phyloP scores from a whole-genome alignment of 2,113 vertebrate species.

The Elachura formosa region DNA sequence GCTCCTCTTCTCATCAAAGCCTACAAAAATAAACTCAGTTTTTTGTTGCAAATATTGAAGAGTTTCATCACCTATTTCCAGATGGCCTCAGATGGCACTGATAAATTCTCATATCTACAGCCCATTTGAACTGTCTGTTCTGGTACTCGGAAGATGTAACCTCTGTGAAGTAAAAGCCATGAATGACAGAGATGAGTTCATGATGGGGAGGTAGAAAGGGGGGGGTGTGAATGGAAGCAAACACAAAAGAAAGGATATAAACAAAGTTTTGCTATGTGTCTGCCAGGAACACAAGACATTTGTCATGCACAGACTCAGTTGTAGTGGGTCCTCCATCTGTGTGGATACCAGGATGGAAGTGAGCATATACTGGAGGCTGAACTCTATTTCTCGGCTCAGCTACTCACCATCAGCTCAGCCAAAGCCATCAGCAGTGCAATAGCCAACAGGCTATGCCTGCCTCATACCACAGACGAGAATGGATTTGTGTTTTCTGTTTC shows the following conservation, averaged over 20 bases:
- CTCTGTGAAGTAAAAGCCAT: background rate
- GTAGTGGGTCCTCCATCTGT: background rate
- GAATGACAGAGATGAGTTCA: background rate
- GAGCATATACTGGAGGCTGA: background rate
- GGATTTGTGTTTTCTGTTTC: background rate
- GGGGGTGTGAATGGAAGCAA: background rate
- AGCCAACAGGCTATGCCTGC: background rate
- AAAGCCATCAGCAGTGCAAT: background rate
- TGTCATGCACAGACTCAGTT: background rate
- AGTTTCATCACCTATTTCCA: background rate
- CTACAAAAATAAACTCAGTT: background rate
- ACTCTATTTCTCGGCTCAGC: background rate
- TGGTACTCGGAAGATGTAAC: background rate
- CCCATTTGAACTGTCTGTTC: background rate
- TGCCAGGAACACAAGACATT: background rate
- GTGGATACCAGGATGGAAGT: background rate
- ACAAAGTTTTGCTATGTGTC: background rate
- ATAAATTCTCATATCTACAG: background rate
- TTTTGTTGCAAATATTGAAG: background rate
- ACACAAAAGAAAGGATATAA: background rate
- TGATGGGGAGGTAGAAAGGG: accelerated
- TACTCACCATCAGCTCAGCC: background rate
- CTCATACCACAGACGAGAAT: background rate
- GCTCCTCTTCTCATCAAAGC: background rate
- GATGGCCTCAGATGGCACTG: too few species aligned